Evolutionary conservation across 1,140 invertebrate species (phyloP).

Genomic region (Drosophila quadrilineata): DNA sequence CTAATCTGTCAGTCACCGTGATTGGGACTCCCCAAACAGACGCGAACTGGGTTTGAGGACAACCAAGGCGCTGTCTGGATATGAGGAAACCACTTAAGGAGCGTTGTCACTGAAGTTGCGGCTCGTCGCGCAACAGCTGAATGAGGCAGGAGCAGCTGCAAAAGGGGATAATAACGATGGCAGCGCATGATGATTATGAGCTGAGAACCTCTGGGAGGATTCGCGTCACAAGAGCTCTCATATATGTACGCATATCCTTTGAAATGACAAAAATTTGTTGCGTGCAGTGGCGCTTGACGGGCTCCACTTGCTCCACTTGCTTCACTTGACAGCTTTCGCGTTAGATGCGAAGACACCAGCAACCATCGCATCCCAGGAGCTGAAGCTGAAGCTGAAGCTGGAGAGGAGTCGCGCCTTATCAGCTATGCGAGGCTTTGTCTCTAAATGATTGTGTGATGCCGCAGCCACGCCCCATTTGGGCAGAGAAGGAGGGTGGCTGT

Average conservation of each 20-base stretch:
- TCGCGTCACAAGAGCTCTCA: constrained; percentile 35
- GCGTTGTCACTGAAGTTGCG: constrained; percentile 31
- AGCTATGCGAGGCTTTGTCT: constrained; percentile 75
- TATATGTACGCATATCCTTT: constrained; percentile 65
- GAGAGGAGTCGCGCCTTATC: constrained; percentile 60
- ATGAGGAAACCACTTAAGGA: constrained; percentile 59
- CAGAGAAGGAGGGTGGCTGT: too few relatives aligned
- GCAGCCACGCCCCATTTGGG: constrained; percentile 11
- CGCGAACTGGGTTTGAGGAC: constrained; percentile 1
- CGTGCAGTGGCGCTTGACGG: constrained; percentile 57
- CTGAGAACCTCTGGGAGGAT: neutral
- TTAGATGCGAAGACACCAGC: constrained; percentile 26
- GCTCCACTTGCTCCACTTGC: too few relatives aligned
- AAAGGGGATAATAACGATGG: constrained; percentile 15
- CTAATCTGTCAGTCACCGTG: constrained; percentile 63
- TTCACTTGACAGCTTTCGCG: constrained; percentile 47
- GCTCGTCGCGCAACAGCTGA: constrained; percentile 42
- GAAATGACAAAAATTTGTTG: constrained; percentile 73
- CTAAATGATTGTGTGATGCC: constrained; percentile 63
- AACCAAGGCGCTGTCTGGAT: constrained; percentile 27
- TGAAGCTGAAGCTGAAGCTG: neutral
- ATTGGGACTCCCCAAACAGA: too few relatives aligned
- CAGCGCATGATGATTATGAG: constrained; percentile 19
- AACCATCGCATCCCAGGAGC: constrained; percentile 9
- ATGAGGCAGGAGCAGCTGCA: neutral